Conservation (phyloP, 2,113 vertebrate species). For the Cettia cetti region DNA sequence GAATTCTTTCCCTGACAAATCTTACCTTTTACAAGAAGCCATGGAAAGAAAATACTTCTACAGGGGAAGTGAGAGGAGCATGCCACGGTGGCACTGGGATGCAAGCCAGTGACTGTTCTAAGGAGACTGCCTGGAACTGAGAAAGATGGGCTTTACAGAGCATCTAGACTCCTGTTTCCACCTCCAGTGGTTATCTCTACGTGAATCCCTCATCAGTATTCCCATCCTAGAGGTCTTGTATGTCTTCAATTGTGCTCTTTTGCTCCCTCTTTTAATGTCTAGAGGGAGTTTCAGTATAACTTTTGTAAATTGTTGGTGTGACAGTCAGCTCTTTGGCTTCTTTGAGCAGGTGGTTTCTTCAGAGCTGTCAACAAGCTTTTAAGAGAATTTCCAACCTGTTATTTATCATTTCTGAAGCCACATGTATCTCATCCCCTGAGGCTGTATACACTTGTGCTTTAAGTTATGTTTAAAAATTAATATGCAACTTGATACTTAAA, state of each 20-base stretch:
- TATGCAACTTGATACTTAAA: background rate
- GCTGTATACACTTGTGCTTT: background rate
- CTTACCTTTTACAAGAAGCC: background rate
- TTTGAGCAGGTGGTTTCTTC: background rate
- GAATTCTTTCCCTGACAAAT: background rate
- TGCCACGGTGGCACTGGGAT: rapidly evolving
- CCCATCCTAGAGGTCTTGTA: background rate
- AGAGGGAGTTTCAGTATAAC: background rate
- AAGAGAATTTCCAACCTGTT: background rate
- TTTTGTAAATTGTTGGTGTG: background rate
- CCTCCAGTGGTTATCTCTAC: background rate
- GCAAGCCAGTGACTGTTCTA: background rate
- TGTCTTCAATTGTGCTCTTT: background rate
- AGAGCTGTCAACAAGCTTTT: slow-evolving; percentile 1
- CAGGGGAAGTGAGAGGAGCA: background rate
- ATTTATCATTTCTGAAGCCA: slow-evolving; percentile 4
- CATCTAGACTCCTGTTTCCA: background rate
- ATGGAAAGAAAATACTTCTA: background rate
- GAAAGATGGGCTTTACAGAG: background rate
- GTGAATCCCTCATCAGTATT: background rate
- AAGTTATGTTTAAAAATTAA: background rate
- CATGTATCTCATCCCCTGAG: background rate
- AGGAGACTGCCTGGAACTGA: background rate
- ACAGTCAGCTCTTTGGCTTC: background rate
- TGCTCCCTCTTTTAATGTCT: background rate